Percentiles rank a stretch among this genome's conserved stretches.
These are phyloP conservation scores for Sebastes schlegelii DNA, from an alignment of 2,113 vertebrate genomes.

Conservation along the genomic window DNA sequence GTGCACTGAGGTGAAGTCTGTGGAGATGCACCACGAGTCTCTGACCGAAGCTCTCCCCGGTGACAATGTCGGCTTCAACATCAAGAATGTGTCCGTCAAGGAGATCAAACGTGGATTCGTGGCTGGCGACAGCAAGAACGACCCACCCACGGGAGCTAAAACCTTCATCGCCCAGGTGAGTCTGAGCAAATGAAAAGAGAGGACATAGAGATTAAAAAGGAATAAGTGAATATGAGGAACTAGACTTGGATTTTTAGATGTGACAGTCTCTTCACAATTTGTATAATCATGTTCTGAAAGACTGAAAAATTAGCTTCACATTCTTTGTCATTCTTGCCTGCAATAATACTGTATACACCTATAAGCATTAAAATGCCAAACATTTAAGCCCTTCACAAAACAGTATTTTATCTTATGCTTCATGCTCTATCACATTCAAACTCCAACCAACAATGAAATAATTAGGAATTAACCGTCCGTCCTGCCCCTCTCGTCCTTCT, in stretches of 20 bases:
- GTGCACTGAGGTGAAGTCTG: conserved; percentile 87
- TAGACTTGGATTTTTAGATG: background rate
- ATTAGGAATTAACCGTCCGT: background rate
- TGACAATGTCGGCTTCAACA: conserved; percentile 86
- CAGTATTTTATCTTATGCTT: background rate
- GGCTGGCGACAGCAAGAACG: conserved; percentile 87
- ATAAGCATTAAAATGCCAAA: background rate
- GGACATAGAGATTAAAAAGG: background rate
- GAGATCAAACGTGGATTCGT: conserved; percentile 86
- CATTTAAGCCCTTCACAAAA: background rate
- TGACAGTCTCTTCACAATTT: background rate
- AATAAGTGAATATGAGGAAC: background rate
- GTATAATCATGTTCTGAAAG: background rate
- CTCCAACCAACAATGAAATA: background rate
- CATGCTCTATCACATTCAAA: background rate
- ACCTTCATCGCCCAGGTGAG: conserved; percentile 76
- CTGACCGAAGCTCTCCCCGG: conserved; percentile 82
- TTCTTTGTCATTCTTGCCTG: background rate
- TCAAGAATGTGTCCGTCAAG: conserved; percentile 87
- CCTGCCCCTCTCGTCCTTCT: background rate
- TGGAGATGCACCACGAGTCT: conserved; percentile 88
- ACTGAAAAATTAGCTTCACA: background rate
- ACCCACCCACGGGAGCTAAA: conserved; percentile 77
- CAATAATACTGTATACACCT: background rate
- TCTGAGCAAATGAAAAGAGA: background rate